Evolutionary conservation across 1,140 invertebrate species (phyloP), one percentile per base, ranked within the genome.

Genomic region (Penaeus japonicus): DNA sequence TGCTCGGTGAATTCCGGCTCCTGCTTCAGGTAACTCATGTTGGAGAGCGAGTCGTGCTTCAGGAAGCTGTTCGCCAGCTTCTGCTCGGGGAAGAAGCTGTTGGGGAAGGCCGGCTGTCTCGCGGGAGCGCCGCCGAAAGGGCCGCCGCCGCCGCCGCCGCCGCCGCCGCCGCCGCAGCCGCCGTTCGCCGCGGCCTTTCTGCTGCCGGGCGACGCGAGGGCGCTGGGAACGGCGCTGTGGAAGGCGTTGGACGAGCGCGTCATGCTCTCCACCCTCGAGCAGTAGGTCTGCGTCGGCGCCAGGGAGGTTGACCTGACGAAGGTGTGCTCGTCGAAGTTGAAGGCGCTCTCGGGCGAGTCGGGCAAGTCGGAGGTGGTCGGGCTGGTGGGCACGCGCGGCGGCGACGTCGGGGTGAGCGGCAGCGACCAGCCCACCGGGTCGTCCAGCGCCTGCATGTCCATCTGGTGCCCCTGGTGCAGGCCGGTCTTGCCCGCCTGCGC

Each of bases 281-380:
- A 70, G 83, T 85, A 89, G 4, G 54, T 85, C n/a, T 84, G 84
- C 24, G 59, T 55, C 80, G 81, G 85, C 2, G 22, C 27, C 55
- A 87, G 53, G 78, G 62, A 83, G 7, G 87, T 55, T 7, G 80
- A 77, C 35, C 87, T 75, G 54, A 77, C 73, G 70, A 88, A 88
- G 30, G 53, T 27, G 32, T 90, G 80, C 30, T 90, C 85, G 47
- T 90, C 87, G 24, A 85, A 90, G 54, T 57, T 88, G 62, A 84
- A 87, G 39, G 89, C 84, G 80, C 84, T 87, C 65, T 90, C 89
- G 15, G 89, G 89, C 22, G 89, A 90, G 47, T 87, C 85, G 47
- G 89, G 89, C 54, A 90, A 65, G 73, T 90, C 89, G 39, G 89
- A 90, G 62, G 89, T 79, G 12, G 89, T 54, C 12, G 87, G 89